Conservation (phyloP, 2,888 invertebrate species). For the Trisateles emortualis region DNA sequence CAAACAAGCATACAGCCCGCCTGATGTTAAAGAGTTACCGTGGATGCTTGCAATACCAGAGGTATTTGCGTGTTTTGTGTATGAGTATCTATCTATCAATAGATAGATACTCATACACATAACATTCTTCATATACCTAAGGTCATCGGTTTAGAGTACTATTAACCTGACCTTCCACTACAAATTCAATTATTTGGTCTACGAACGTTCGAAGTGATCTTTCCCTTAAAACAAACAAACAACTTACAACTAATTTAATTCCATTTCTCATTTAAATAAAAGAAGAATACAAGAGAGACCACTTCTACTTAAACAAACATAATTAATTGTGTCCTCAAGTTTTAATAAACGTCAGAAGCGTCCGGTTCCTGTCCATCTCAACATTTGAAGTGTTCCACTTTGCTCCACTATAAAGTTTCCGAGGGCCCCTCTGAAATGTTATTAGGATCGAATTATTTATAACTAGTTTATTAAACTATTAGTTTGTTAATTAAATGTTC, state of each 20-base stretch:
- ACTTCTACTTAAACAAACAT: conserved; percentile 27
- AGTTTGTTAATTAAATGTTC: neutral
- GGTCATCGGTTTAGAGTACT: no score
- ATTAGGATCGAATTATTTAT: neutral
- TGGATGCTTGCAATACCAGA: no score
- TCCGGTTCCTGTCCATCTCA: conserved; percentile 20
- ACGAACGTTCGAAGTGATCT: no score
- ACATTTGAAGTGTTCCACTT: conserved; percentile 31
- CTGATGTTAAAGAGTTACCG: no score
- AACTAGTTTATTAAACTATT: neutral
- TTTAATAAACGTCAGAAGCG: conserved; percentile 40
- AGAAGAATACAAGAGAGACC: neutral
- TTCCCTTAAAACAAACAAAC: no score
- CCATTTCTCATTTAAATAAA: conserved; percentile 1
- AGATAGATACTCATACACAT: no score
- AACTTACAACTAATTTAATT: neutral
- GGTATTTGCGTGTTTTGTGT: no score
- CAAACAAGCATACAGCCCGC: no score
- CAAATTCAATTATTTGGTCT: no score
- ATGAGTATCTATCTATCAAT: no score
- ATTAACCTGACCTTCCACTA: no score
- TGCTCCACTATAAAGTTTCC: conserved; percentile 19
- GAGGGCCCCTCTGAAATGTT: conserved; percentile 3
- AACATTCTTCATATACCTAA: no score
- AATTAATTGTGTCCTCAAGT: conserved; percentile 34